A percentile compares a stretch with the other conserved stretches of the same genome.
Conservation (phyloP, 2,888 invertebrate species). For the Nemotelus nigrinus region DNA sequence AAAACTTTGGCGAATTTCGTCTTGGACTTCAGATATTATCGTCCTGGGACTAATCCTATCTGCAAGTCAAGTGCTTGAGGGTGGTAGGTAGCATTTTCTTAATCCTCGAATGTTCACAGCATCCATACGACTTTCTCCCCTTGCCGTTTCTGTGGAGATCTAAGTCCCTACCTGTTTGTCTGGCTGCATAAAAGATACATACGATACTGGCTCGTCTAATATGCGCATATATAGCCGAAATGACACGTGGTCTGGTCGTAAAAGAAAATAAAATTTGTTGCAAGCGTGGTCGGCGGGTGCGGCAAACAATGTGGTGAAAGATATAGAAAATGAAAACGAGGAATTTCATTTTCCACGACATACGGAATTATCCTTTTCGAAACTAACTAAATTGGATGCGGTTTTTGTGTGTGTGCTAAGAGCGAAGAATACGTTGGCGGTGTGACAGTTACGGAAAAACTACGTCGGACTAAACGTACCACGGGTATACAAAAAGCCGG, state of each 20-base stretch:
- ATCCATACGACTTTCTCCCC: neutral
- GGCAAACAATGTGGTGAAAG: constrained; percentile 25
- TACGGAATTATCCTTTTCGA: constrained; percentile 43
- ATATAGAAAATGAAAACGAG: constrained; percentile 18
- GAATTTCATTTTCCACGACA: constrained; percentile 45
- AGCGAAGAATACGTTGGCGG: neutral
- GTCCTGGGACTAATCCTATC: constrained; percentile 36
- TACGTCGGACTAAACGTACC: neutral
- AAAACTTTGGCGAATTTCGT: constrained; percentile 9
- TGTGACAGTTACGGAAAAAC: too few species aligned
- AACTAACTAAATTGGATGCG: constrained; percentile 48
- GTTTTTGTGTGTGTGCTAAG: constrained; percentile 31
- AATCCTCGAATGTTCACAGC: neutral
- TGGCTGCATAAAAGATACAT: too few species aligned
- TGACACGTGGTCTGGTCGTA: constrained; percentile 47
- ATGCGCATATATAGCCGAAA: constrained; percentile 46
- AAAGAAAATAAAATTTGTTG: constrained; percentile 48
- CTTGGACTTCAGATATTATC: constrained; percentile 25
- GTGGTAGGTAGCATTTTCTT: constrained; percentile 6
- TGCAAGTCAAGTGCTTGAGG: constrained; percentile 31
- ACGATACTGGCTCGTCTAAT: constrained; percentile 39
- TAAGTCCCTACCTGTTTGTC: too few species aligned
- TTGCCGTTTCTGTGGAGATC: neutral
- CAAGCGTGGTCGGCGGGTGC: constrained; percentile 27
- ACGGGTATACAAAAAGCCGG: neutral